Percentiles rank a stretch among this genome's conserved stretches.
Evolutionary conservation across 2,888 invertebrate species (phyloP).

Genomic region (Antheraea yamamai): DNA sequence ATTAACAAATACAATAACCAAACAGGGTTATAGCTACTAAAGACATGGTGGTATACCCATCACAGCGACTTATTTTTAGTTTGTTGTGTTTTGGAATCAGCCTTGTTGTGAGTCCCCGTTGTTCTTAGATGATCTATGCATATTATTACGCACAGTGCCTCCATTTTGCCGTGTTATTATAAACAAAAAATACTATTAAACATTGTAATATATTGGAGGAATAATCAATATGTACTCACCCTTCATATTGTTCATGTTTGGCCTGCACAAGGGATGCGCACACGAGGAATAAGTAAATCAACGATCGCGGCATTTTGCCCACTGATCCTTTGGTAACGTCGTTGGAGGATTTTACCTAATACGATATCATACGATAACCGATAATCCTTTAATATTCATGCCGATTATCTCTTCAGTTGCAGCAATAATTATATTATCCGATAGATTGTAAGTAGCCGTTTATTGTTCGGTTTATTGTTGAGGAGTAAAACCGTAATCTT

Average conservation of each 20-base stretch:
- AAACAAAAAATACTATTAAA: too few relatives aligned
- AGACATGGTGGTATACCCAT: too few relatives aligned
- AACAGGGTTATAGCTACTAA: too few relatives aligned
- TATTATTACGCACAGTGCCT: too few relatives aligned
- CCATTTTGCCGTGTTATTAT: too few relatives aligned
- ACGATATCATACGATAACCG: slow-evolving; percentile 30
- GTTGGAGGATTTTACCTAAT: slow-evolving; percentile 29
- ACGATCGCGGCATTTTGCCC: slow-evolving; percentile 51
- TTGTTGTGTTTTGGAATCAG: too few relatives aligned
- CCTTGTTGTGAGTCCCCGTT: too few relatives aligned
- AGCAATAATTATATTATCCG: slow-evolving; percentile 7
- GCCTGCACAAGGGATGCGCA: slow-evolving; percentile 49
- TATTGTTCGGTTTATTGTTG: slow-evolving; percentile 11
- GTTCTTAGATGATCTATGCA: too few relatives aligned
- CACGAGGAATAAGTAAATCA: slow-evolving; percentile 49
- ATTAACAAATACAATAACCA: too few relatives aligned
- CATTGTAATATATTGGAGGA: too few relatives aligned
- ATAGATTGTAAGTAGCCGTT: slow-evolving; percentile 23
- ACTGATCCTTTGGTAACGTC: slow-evolving; percentile 30
- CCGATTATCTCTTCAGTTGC: not conserved
- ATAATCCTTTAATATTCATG: slow-evolving; percentile 39
- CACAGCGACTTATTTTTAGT: too few relatives aligned
- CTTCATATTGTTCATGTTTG: slow-evolving; percentile 72
- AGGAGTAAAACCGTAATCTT: not conserved
- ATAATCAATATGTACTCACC: slow-evolving; percentile 46